A percentile compares a stretch with the other conserved stretches of the same genome.
phyloP scores from a whole-genome alignment of 2,888 invertebrate genomes.

The Amblyjoppa proteus region DNA sequence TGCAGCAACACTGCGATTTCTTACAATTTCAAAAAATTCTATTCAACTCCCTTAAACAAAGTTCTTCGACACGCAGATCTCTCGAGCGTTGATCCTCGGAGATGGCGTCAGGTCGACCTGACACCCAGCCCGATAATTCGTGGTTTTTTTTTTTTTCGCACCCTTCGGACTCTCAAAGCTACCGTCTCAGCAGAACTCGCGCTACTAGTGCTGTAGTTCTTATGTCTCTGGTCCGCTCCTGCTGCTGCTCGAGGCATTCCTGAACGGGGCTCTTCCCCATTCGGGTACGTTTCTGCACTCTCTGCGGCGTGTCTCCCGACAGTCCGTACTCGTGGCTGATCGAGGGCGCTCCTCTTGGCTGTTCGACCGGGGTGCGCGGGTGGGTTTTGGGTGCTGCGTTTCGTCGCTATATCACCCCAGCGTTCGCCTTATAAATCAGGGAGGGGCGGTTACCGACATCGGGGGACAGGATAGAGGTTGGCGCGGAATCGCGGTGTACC shows the following conservation, averaged over 20 bases:
- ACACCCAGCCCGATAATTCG: slow-evolving; percentile 33
- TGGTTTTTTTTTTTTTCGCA: slow-evolving; percentile 18
- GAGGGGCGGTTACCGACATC: slow-evolving; percentile 82
- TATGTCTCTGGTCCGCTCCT: slow-evolving; percentile 10
- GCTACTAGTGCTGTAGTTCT: slow-evolving; percentile 6
- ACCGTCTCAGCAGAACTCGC: slow-evolving; percentile 45
- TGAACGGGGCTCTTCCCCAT: slow-evolving; percentile 27
- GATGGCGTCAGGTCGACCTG: slow-evolving; percentile 26
- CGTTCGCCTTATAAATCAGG: slow-evolving; percentile 78
- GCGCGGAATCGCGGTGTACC: slow-evolving; percentile 75
- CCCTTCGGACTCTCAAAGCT: slow-evolving; percentile 8
- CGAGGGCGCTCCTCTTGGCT: slow-evolving; percentile 7
- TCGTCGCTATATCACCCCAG: slow-evolving; percentile 64
- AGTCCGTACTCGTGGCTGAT: slow-evolving; percentile 24
- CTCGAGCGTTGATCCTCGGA: slow-evolving; percentile 14
- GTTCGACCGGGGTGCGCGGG: background rate
- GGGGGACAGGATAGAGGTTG: slow-evolving; percentile 82
- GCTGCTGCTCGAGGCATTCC: slow-evolving; percentile 36
- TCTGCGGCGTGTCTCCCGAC: slow-evolving; percentile 18
- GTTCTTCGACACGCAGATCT: background rate
- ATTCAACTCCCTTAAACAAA: too few species aligned
- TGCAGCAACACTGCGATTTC: too few species aligned
- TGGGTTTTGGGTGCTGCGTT: slow-evolving; percentile 46
- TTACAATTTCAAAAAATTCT: too few species aligned
- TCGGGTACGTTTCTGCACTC: slow-evolving; percentile 24